Base-by-base conservation (phyloP, 37 sponge, comb jelly and placozoan species). In the Agelas oroides region DNA sequence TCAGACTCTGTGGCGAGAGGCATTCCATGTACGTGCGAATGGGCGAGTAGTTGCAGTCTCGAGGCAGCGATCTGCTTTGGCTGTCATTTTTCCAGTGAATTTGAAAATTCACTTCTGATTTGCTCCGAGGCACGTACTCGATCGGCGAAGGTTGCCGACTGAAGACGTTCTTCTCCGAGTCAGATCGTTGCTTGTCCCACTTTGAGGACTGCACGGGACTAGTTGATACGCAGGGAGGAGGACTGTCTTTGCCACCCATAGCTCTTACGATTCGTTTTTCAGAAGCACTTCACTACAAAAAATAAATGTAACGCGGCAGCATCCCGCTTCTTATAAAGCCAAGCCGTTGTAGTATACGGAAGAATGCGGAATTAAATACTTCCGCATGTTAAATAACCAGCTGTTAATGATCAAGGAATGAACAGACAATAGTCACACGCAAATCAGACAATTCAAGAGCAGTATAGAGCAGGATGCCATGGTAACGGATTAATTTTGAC, bases 221-320 rank as follows among this genome's bases (percentile, higher is more conserved):
- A 28, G 53, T 24, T 16, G 80, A 53, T 0, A 54, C 53, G 52
- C 64, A 88, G 3, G 89, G 77, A 23, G 82, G 69, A 70, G 88
- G 89, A 71, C 77, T 89, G 67, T 89, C 89, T 83, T 82, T 89
- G 1, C 84, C 89, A 77, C 89, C 89, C 89, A 89, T 89, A n/a
- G n/a, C n/a, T n/a, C n/a, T n/a, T n/a, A 12, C 17, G 35, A n/a
- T n/a, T n/a, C n/a, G n/a, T n/a, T n/a, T n/a, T n/a, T n/a, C n/a
- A n/a, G n/a, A n/a, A n/a, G n/a, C n/a, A n/a, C n/a, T n/a, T n/a
- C n/a, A 46, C 46, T 46, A 12, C 6, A 3, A 46, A 46, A 12
- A 46, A 46, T 46, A 8, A 3, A 12, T 12, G 8, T 46, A 46
- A 46, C 6, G 6, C 8, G 46, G n/a, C n/a, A n/a, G n/a, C n/a